phyloP scores from a whole-genome alignment of 2,888 invertebrate genomes.

The Papilio gigon region DNA sequence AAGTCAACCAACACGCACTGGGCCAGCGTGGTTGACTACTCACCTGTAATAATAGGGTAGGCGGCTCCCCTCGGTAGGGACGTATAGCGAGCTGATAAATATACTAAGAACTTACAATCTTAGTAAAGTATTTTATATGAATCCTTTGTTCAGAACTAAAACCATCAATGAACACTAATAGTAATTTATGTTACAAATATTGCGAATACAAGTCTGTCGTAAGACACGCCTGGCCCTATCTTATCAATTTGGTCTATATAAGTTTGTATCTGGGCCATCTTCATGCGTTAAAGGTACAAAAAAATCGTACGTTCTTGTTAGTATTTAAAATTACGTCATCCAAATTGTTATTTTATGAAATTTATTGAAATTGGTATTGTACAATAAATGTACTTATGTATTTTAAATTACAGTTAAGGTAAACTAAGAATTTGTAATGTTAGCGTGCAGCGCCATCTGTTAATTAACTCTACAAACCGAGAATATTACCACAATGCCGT shows the following conservation, averaged over 20 bases:
- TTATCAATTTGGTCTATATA: conserved; percentile 10
- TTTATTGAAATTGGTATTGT: background rate
- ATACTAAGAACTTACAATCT: too few species aligned
- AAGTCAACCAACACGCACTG: too few species aligned
- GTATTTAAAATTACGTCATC: too few species aligned
- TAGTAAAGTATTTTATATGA: too few species aligned
- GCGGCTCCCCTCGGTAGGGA: too few species aligned
- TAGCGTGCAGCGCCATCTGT: background rate
- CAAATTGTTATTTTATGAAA: too few species aligned
- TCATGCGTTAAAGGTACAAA: conserved; percentile 25
- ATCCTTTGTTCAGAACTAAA: background rate
- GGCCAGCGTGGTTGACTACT: too few species aligned
- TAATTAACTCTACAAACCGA: background rate
- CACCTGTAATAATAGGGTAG: too few species aligned
- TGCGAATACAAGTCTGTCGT: background rate
- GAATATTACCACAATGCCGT: background rate
- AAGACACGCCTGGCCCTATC: background rate
- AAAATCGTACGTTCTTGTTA: too few species aligned
- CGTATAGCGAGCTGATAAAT: too few species aligned
- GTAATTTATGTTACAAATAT: background rate
- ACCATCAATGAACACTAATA: background rate
- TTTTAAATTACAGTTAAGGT: background rate
- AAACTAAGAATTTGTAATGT: background rate
- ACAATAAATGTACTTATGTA: background rate
- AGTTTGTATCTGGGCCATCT: background rate